Evolutionary conservation across 2,113 vertebrate genomes (phyloP).

Genomic region (Seriola aureovittata): DNA sequence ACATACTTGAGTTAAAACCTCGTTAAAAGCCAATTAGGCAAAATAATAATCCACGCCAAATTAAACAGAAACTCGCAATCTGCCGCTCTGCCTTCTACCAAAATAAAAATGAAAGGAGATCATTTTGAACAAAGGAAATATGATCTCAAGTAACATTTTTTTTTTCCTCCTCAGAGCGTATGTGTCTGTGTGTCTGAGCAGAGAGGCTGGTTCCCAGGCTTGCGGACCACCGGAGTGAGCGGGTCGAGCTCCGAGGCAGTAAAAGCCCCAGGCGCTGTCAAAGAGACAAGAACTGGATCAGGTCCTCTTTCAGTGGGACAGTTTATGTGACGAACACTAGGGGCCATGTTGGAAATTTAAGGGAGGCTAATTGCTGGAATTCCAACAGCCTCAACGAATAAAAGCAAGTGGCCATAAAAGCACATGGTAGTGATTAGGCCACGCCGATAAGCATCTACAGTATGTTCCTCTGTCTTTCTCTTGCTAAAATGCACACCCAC

Average conservation of each 20-base stretch:
- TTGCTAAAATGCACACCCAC: constrained; percentile 44
- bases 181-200: constrained; percentile 43
- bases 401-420: constrained; percentile 81
- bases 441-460: constrained; percentile 68
- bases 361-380: constrained; percentile 85
- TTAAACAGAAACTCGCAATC: constrained; percentile 70
- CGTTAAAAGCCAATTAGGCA: constrained; percentile 80
- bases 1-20: constrained; percentile 73
- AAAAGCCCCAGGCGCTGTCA: constrained; percentile 65
- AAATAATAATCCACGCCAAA: constrained; percentile 77
- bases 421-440: constrained; percentile 88
- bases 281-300: constrained; percentile 56
- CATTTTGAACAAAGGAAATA: constrained; percentile 68
- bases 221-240: constrained; percentile 65
- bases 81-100: constrained; percentile 59
- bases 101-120: constrained; percentile 67
- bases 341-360: constrained; percentile 82
- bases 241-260: constrained; percentile 66
- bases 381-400: constrained; percentile 85
- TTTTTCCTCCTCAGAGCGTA: constrained; percentile 3
- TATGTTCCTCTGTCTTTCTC: constrained; percentile 38
- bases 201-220: constrained; percentile 69
- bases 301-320: constrained; percentile 76
- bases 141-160: constrained; percentile 46
- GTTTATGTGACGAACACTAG: constrained; percentile 80